These are phyloP conservation scores for Urocolius indicus DNA, from an alignment of 2,113 vertebrate genomes.

Conservation along the genomic window DNA sequence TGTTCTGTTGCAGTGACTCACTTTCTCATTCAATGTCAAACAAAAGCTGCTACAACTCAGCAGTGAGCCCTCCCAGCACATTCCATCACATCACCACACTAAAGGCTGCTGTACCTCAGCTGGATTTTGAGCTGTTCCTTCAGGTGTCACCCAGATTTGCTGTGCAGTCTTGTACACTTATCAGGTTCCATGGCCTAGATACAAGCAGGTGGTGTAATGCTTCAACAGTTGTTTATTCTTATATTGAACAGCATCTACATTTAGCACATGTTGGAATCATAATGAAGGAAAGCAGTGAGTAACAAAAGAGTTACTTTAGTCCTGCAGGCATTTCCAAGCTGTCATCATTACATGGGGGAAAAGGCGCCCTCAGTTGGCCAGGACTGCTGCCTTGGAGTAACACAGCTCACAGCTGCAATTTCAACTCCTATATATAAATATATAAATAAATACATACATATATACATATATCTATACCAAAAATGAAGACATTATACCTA, in stretches of 20 bases:
- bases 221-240: not conserved
- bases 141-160: fast-evolving
- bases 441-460: no score
- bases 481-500: not conserved
- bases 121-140: fast-evolving
- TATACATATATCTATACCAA: no score
- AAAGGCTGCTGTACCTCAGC: not conserved
- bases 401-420: not conserved
- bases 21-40: not conserved
- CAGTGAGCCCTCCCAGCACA: not conserved
- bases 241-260: not conserved
- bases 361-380: not conserved
- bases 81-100: no score
- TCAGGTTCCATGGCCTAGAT: not conserved
- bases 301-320: no score
- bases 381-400: not conserved
- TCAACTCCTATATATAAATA: not conserved
- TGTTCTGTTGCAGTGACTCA: not conserved
- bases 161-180: no score
- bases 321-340: not conserved
- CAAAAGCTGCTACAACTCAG: not conserved
- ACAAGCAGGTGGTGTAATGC: not conserved
- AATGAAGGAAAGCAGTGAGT: no score
- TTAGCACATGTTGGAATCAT: no score
- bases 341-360: not conserved